phyloP scores from a whole-genome alignment of 2,113 vertebrate species.

The Ovis canadensis region DNA sequence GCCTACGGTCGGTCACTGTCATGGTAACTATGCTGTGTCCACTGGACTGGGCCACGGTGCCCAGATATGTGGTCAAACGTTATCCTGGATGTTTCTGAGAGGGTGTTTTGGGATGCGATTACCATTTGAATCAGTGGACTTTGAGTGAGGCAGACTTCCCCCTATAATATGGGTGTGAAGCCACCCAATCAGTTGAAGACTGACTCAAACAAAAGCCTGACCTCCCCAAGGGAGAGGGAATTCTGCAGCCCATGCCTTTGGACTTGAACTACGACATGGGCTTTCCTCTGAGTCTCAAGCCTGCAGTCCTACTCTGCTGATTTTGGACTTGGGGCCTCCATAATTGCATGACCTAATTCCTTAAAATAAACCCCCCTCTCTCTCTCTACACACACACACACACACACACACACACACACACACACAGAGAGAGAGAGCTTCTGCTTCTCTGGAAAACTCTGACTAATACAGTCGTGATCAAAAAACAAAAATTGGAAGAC shows the following conservation, averaged over 20 bases:
- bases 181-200: background rate
- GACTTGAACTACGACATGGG: background rate
- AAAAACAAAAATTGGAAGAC: background rate
- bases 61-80: background rate
- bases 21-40: background rate
- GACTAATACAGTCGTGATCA: background rate
- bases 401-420: background rate
- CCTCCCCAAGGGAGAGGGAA: background rate
- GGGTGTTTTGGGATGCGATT: background rate
- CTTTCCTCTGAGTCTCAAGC: background rate
- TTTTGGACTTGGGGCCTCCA: background rate
- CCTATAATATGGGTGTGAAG: background rate
- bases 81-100: background rate
- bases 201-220: background rate
- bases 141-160: background rate
- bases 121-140: background rate
- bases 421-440: rapidly evolving
- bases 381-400: background rate
- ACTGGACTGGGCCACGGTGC: background rate
- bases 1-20: background rate
- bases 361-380: background rate
- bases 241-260: background rate
- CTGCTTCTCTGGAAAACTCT: background rate
- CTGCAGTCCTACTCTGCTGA: background rate
- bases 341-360: background rate